Evolutionary conservation across 2,888 invertebrate species (phyloP).

Genomic region (Coelinius sp.): DNA sequence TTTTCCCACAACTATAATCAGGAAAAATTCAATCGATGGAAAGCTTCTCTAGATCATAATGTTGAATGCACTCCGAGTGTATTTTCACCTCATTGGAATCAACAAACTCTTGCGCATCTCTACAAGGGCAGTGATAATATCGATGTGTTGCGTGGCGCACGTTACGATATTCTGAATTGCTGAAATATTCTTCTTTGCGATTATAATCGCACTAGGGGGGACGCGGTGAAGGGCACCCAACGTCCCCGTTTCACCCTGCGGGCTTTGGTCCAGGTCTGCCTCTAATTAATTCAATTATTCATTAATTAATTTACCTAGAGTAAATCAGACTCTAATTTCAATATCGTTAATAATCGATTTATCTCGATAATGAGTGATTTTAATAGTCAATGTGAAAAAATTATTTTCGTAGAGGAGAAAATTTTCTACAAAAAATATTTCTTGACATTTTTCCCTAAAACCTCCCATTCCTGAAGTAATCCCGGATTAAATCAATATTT

Average conservation of each 20-base stretch:
- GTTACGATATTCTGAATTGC: background rate
- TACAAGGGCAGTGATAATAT: slow-evolving; percentile 17
- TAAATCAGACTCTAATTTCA: too few relatives aligned
- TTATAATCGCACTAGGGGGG: background rate
- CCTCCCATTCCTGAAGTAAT: too few relatives aligned
- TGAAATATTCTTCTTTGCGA: background rate
- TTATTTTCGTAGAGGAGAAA: too few relatives aligned
- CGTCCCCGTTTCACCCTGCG: slow-evolving; percentile 73
- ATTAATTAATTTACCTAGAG: background rate
- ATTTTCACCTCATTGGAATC: background rate
- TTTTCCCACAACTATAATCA: background rate
- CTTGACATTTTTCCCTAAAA: too few relatives aligned
- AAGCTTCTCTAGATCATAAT: background rate
- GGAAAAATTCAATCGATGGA: background rate
- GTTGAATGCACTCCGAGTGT: background rate
- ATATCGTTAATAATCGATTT: too few relatives aligned
- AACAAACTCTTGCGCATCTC: slow-evolving; percentile 12
- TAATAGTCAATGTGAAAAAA: too few relatives aligned
- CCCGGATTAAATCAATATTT: too few relatives aligned
- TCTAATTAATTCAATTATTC: slow-evolving; percentile 57
- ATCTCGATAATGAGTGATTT: too few relatives aligned
- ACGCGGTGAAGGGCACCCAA: slow-evolving; percentile 5
- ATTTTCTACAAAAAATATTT: too few relatives aligned
- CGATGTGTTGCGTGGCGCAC: slow-evolving; percentile 17
- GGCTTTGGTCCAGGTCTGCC: slow-evolving; percentile 75